These are phyloP conservation scores for Pasiphila rectangulata DNA, from an alignment of 2,888 invertebrate species.

Conservation along the genomic window DNA sequence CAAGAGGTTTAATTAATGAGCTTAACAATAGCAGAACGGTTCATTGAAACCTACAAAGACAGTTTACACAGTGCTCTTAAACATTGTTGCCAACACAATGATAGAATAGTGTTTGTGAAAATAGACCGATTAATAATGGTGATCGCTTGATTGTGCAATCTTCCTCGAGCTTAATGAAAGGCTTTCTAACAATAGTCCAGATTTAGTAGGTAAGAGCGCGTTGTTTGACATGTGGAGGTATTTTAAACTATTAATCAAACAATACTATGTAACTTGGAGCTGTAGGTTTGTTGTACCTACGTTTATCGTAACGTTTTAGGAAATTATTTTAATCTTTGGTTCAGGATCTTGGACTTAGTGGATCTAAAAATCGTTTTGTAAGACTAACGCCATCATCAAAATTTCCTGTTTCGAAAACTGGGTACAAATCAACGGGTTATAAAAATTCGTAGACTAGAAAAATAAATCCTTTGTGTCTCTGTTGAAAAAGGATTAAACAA, in stretches of 20 bases:
- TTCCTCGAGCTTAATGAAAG: neutral
- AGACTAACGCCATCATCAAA: too few species aligned
- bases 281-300: too few species aligned
- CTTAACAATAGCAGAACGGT: conserved; percentile 27
- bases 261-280: too few species aligned
- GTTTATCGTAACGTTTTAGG: too few species aligned
- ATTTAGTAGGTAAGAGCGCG: neutral
- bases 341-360: too few species aligned
- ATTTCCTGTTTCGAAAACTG: too few species aligned
- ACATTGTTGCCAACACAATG: conserved; percentile 28
- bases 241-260: neutral
- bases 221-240: neutral
- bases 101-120: conserved; percentile 23
- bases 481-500: neutral
- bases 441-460: too few species aligned
- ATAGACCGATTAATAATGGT: conserved; percentile 29
- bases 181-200: neutral
- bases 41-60: conserved; percentile 38
- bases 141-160: conserved; percentile 19
- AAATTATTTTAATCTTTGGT: too few species aligned
- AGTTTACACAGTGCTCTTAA: conserved; percentile 30
- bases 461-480: too few species aligned
- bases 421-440: too few species aligned
- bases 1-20: conserved; percentile 31
- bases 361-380: too few species aligned